Base-by-base conservation (phyloP, 2,888 invertebrate species). In the Eilema sororculum region DNA sequence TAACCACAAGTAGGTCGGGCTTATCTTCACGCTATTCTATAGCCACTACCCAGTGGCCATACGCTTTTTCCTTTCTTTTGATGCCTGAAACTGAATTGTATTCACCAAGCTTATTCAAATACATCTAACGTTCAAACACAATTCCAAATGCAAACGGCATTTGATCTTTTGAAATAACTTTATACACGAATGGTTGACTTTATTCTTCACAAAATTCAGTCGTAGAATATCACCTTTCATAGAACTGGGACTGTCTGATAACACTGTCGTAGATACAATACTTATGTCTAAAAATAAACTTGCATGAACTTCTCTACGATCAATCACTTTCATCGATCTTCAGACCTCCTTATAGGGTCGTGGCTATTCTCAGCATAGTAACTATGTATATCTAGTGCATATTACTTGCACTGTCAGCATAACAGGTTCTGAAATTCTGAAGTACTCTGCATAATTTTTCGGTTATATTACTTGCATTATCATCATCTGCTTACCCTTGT, bases 91-190 rank as follows among this genome's bases (percentile, higher is more conserved):
- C n/a, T 46, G 46, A 46, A 20, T 46, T 46, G 5, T 20, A 1
- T 46, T 20, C 46, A 6, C 20, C 0, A 20, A 20, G 20, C 30
- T 33, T 4, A 28, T 28, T 4, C 3, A 28, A 28, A 28, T 28
- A 28, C 5, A 28, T 28, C 5, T 28, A n/a, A n/a, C n/a, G 8
- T 52, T n/a, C n/a, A 52, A 52, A n/a, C 2, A n/a, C 20, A 46
- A 41, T 2, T 20, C 20, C 41, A 41, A 46, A 46, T 52, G 8
- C n/a, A n/a, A 52, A 52, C n/a, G 20, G n/a, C n/a, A 2, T 52
- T n/a, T 52, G 52, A 52, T 52, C n/a, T 52, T 52, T n/a, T 8
- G n/a, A 52, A 52, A 52, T 52, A 52, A n/a, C 52, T 52, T 52
- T n/a, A 6, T 46, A 46, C 2, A 46, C 20, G 3, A 13, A 46